These are phyloP conservation scores for Cryptotis parvus DNA, from an alignment of 2,113 vertebrate species.

Conservation along the genomic window DNA sequence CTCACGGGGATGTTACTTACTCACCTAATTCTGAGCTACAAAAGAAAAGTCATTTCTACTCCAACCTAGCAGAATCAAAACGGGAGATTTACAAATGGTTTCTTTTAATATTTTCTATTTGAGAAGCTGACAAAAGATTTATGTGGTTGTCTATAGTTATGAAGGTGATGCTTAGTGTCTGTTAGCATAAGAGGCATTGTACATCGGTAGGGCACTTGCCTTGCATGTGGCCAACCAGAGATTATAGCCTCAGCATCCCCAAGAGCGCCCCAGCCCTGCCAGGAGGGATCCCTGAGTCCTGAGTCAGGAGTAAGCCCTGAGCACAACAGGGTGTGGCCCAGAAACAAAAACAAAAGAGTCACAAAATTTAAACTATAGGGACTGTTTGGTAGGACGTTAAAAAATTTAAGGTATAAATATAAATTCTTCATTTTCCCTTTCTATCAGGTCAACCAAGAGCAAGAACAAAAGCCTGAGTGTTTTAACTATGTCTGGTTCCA, in stretches of 20 bases:
- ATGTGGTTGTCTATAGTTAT: background rate
- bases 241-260: too few species aligned
- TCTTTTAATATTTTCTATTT: background rate
- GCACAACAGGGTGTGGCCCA: too few species aligned
- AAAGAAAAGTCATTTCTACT: background rate
- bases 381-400: background rate
- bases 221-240: too few species aligned
- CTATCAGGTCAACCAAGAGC: conserved; percentile 77
- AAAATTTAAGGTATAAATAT: background rate
- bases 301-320: too few species aligned
- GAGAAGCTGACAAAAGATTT: background rate
- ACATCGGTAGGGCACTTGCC: too few species aligned
- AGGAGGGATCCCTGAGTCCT: too few species aligned
- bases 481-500: conserved; percentile 57
- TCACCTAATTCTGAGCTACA: background rate
- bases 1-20: background rate
- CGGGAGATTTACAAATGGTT: background rate
- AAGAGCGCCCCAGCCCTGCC: too few species aligned
- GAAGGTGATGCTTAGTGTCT: background rate
- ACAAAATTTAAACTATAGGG: background rate
- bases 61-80: background rate
- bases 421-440: conserved; percentile 44
- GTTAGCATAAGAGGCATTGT: background rate
- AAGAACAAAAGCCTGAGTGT: background rate
- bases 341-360: too few species aligned